Evolutionary conservation across 2,888 invertebrate genomes (phyloP).

Genomic region (Rhagophthalmus giganteus): DNA sequence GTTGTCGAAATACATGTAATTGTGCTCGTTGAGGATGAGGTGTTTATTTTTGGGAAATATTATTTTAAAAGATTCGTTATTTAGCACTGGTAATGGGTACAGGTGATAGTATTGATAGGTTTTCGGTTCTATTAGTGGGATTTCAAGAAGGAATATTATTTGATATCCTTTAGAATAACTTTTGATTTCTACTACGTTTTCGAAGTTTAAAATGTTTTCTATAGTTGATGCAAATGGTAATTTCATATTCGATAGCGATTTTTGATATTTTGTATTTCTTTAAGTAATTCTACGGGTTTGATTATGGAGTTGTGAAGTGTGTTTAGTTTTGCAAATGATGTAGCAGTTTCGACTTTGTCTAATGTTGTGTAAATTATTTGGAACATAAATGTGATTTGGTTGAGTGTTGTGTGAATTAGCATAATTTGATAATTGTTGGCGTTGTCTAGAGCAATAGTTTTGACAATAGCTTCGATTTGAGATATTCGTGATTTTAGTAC

Average conservation of each 20-base stretch:
- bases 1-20: background rate
- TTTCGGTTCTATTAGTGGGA: slow-evolving; percentile 23
- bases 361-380: slow-evolving; percentile 25
- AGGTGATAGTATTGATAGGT: slow-evolving; percentile 11
- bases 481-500: background rate
- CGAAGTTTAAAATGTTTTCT: slow-evolving; percentile 23
- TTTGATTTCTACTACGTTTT: slow-evolving; percentile 28
- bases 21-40: background rate
- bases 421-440: background rate
- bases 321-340: slow-evolving; percentile 28
- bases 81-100: background rate
- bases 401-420: slow-evolving; percentile 5
- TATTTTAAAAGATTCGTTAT: background rate
- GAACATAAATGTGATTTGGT: slow-evolving; percentile 7
- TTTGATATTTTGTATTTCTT: background rate
- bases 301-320: slow-evolving; percentile 23
- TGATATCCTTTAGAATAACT: slow-evolving; percentile 15
- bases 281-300: slow-evolving; percentile 17
- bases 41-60: background rate
- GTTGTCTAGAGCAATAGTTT: background rate
- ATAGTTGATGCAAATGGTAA: background rate
- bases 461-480: background rate
- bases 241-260: background rate
- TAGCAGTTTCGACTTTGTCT: slow-evolving; percentile 26
- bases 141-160: slow-evolving; percentile 21